Base-by-base conservation (phyloP, 2,797 vertebrate genomes). In the Notoglanidium macrostoma region DNA sequence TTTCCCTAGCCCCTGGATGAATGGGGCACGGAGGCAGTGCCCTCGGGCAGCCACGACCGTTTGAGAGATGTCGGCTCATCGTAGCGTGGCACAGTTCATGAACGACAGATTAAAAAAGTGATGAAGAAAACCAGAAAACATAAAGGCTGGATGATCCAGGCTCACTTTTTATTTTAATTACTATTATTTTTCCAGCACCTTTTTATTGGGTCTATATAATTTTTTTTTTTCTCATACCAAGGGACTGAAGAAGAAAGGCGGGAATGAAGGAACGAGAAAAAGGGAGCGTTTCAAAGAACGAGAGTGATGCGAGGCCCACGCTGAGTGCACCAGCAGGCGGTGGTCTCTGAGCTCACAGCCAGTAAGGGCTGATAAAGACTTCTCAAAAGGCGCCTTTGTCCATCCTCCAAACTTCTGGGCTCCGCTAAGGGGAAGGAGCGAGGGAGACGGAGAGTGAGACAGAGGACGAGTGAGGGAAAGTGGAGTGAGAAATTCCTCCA, bases 311-410 rank as follows among this genome's bases (percentile, higher is more conserved):
- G 40, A 85, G 85, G 70, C 84, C 81, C 92, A 90, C 49, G 92
- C 92, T 92, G 92, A 59, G 90, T 79, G 63, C 80, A 84, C 65
- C 92, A 87, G 90, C 90, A 90, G 92, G 92, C 88, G 92, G 89
- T 81, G 85, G 83, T 87, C 91, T 92, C 91, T 91, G 90, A 91
- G 89, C 91, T 92, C 83, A 14, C 88, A 93, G 89, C 92, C 83
- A 92, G 89, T 74, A 83, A 89, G 90, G 87, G 83, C 91, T 91
- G 92, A 92, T 93, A 91, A 93, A 93, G 91, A 89, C 86, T 91
- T 91, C 88, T 92, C 89, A 88, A 91, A 89, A 90, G 88, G 87
- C 88, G 80, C 63, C 86, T 92, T 88, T 90, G 89, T 91, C 85
- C 88, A 82, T 83, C 89, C 82, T 77, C 89, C 84, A 79, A 90